Base-by-base conservation (phyloP, 2,113 vertebrate species). In the Heterotis niloticus region DNA sequence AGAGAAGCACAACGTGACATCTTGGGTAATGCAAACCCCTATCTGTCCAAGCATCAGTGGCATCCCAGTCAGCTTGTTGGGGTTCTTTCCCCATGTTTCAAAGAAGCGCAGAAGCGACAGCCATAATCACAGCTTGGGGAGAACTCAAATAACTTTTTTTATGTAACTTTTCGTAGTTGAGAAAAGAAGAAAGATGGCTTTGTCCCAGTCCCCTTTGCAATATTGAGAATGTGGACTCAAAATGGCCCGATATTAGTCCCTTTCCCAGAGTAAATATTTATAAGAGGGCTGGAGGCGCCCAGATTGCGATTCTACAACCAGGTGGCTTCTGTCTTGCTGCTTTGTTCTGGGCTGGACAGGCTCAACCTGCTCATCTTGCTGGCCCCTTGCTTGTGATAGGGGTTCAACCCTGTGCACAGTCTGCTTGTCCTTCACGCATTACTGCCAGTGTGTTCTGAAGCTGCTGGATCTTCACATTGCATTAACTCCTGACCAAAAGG, bases 61-160 rank as follows among this genome's bases (percentile, higher is more conserved):
- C 23, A n/a, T 24, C 24, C 23, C 23, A 57, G 23, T 7, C 16
- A 24, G 12, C 71, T 74, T 14, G 12, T 18, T 59, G 28, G 56
- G 29, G 57, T 24, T 34, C 26, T 75, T 29, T 34, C 57, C 29
- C 71, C 44, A 17, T 7, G 54, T 26, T 73, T 57, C 26, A 20
- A 73, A n/a, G 18, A 23, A 20, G 51, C 12, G 14, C 71, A 23
- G 54, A 74, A 54, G 57, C 17, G 57, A 13, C 4, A 76, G 75
- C 75, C 84, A 73, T 23, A 75, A 78, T 84, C 59, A 80, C 77
- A 13, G 68, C 85, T 84, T 74, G 44, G 2, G 5, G 51, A 72
- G 51, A 72, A 24, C 34, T 72, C 34, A 20, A 72, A 20, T 23
- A 1, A 7, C 23, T 74, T 26, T 74, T 44, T 57, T 26, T 59